phyloP scores from a whole-genome alignment of 1,140 invertebrate species.

The Drosophila nasuta region DNA sequence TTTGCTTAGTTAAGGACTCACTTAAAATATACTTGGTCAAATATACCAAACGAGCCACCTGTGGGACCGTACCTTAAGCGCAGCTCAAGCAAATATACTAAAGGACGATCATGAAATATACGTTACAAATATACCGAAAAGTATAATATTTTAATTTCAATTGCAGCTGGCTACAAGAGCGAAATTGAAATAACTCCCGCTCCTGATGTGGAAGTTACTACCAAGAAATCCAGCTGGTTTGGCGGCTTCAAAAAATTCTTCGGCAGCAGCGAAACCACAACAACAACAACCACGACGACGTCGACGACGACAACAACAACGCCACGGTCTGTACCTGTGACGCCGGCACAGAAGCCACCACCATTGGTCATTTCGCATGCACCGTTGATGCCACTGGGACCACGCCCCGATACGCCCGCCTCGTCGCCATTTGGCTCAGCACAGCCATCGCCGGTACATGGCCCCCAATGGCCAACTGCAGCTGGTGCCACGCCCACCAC shows the following conservation, averaged over 20 bases:
- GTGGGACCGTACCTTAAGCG: no score
- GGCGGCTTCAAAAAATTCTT: constrained; percentile 70
- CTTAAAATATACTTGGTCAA: no score
- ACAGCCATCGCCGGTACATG: constrained; percentile 20
- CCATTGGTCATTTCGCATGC: constrained; percentile 76
- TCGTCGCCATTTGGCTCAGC: constrained; percentile 64
- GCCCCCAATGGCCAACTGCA: constrained; percentile 68
- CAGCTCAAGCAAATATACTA: no score
- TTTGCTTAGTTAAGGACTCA: no score
- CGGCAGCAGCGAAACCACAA: constrained; percentile 49
- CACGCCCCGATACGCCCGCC: constrained; percentile 72
- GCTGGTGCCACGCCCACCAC: background rate
- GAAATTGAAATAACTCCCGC: constrained; percentile 75
- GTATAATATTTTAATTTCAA: no score
- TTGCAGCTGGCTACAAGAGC: constrained; percentile 66
- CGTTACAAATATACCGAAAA: no score
- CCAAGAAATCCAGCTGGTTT: constrained; percentile 80
- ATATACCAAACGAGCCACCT: no score
- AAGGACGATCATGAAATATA: no score
- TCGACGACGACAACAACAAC: constrained; percentile 23
- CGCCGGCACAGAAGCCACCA: constrained; percentile 62
- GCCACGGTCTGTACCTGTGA: constrained; percentile 7
- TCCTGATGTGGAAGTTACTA: constrained; percentile 66
- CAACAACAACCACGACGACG: constrained; percentile 38
- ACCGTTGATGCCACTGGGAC: constrained; percentile 73